Percentiles rank a stretch among this genome's conserved stretches.
phyloP scores from a whole-genome alignment of 2,888 invertebrate genomes.

The Lepetodrilus schrolli region DNA sequence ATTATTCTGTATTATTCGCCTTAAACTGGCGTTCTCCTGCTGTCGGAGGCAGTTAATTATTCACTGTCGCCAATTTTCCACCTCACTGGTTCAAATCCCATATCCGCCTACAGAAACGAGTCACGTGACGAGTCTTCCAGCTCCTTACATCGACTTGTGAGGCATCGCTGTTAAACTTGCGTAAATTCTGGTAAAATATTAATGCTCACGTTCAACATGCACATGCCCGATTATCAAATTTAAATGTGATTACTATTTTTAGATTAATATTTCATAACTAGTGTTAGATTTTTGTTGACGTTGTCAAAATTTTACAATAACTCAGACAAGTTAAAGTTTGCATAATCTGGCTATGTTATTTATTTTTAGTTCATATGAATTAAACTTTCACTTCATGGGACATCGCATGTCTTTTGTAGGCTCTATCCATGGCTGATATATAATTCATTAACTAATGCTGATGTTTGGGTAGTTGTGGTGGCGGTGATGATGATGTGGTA shows the following conservation, averaged over 20 bases:
- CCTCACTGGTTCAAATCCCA: not conserved
- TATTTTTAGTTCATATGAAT: too few species aligned
- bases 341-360: too few species aligned
- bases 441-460: too few species aligned
- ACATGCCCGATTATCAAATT: not conserved
- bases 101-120: slow-evolving; percentile 2
- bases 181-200: slow-evolving; percentile 9
- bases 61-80: slow-evolving; percentile 22
- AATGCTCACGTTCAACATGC: not conserved
- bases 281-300: not conserved
- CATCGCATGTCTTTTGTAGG: too few species aligned
- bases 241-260: not conserved
- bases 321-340: too few species aligned
- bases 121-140: slow-evolving; percentile 1
- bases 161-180: slow-evolving; percentile 2
- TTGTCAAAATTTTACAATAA: too few species aligned
- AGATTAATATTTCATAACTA: not conserved
- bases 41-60: slow-evolving; percentile 15
- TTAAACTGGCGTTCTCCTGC: slow-evolving; percentile 1
- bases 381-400: too few species aligned
- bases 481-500: too few species aligned
- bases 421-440: too few species aligned
- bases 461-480: too few species aligned
- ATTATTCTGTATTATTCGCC: not conserved
- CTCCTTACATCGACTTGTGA: slow-evolving; percentile 14